phyloP scores from a whole-genome alignment of 2,797 vertebrate species.

The Helarctos malayanus region DNA sequence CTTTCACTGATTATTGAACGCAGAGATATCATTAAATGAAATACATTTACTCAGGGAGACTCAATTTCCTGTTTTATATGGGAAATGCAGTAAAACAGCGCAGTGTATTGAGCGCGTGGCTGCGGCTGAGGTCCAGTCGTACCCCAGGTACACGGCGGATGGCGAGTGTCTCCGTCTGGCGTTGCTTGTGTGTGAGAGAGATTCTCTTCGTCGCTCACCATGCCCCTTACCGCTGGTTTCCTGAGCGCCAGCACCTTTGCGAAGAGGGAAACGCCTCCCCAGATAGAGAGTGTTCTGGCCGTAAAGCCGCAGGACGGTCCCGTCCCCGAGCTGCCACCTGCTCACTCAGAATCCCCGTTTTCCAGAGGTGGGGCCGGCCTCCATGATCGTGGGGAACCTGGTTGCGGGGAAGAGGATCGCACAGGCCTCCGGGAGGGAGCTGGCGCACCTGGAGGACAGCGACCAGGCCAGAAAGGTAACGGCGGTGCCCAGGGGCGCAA shows the following conservation, averaged over 20 bases:
- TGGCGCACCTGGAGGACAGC: constrained; percentile 96
- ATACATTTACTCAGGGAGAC: neutral
- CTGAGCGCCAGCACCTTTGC: neutral
- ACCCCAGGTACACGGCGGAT: fast-evolving
- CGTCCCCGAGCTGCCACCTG: neutral
- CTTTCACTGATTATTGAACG: neutral
- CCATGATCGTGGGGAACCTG: constrained; percentile 98
- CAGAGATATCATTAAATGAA: constrained; percentile 33
- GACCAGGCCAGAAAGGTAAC: constrained; percentile 96
- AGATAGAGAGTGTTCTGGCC: neutral
- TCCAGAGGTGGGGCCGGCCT: constrained; percentile 97
- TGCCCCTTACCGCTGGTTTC: neutral
- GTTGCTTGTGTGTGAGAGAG: neutral
- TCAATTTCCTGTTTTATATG: neutral
- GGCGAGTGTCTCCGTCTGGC: neutral
- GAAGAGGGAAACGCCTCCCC: neutral
- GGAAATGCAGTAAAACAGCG: neutral
- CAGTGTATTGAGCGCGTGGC: neutral
- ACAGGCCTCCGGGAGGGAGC: constrained; percentile 96
- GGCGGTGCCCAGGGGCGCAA: neutral
- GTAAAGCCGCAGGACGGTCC: neutral
- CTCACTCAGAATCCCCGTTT: constrained; percentile 60
- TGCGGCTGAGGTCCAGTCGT: neutral
- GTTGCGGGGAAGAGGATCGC: constrained; percentile 98
- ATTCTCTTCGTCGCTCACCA: neutral